Evolutionary conservation across 2,888 invertebrate species (phyloP), one percentile per base, ranked within the genome.

Genomic region (Sycophila texana): DNA sequence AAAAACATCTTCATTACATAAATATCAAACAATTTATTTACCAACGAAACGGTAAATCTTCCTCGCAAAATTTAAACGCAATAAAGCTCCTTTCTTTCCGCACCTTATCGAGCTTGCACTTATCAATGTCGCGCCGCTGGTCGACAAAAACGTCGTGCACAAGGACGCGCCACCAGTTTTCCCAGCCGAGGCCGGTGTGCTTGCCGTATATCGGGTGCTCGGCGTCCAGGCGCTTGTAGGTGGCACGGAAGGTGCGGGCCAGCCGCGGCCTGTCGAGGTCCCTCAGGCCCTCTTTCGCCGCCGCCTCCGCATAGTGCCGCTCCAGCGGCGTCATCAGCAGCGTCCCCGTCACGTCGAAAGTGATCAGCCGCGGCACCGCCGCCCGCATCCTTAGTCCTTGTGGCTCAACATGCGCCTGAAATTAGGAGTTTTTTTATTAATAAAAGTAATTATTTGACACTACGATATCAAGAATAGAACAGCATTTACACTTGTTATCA

Each of bases 271-370:
- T 91, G 80, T 94, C 93, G 26, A 87, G 75, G 71, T 93, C 93
- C 61, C 91, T 87, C 51, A 95, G 92, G 0, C 97, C 97, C 88
- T 95, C 93, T 75, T 93, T 91, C 5, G 92, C 91, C 4, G 95
- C 97, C 76, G 95, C 92, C 82, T 93, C 92, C 12, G 93, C 92
- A 89, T 98, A 98, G 87, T 95, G 94, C 83, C 87, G 85, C 10
- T 85, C 86, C 18, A 89, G 74, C 57, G 86, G 87, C 3, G 89
- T 87, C 86, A 84, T 87, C 14, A 98, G 90, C 61, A 98, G 90
- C 0, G 98, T 98, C 84, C 96, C 96, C 16, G 96, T 97, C 74
- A 96, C 95, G 90, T 98, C 98, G 89, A 98, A 97, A 14, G 98
- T 98, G 72, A 98, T 92, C 84, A 96, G 88, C 82, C 93, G 92